A percentile compares a stretch with the other conserved stretches of the same genome.
Conservation (phyloP, 2,888 invertebrate species). For the Chymomyza procnemis region DNA sequence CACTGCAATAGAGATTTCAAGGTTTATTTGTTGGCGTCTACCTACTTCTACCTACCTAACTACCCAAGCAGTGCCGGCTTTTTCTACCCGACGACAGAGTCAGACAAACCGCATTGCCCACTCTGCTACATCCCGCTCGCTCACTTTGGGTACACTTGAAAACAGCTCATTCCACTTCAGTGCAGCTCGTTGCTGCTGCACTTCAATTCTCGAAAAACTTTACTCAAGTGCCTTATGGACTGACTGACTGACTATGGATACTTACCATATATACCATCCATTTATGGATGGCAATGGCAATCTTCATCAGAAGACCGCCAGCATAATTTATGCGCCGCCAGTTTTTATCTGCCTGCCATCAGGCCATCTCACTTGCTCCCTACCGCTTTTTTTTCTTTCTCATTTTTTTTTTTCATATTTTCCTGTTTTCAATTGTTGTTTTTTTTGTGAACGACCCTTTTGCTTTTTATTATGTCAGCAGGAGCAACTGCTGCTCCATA, state of each 20-base stretch:
- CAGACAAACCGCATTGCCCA: neutral
- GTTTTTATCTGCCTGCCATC: slow-evolving; percentile 4
- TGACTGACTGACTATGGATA: neutral
- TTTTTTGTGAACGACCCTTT: slow-evolving; percentile 38
- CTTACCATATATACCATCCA: neutral
- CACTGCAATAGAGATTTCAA: neutral
- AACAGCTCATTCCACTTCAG: neutral
- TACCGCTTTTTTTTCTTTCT: slow-evolving; percentile 7
- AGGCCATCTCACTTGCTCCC: neutral
- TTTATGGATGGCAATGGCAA: neutral
- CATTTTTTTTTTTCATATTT: slow-evolving; percentile 13
- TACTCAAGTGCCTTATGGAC: slow-evolving; percentile 37
- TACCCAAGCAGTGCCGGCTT: too few relatives aligned
- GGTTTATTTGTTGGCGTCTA: neutral
- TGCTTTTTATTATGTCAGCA: neutral
- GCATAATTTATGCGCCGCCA: slow-evolving; percentile 60
- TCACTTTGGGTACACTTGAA: neutral
- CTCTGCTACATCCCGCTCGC: neutral
- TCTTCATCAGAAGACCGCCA: slow-evolving; percentile 24
- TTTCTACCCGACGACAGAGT: neutral
- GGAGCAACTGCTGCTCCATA: neutral
- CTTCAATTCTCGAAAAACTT: neutral
- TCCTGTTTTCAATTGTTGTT: slow-evolving; percentile 16
- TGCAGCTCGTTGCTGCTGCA: slow-evolving; percentile 9
- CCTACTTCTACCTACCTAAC: neutral